Percentiles rank a stretch among this genome's conserved stretches.
These are phyloP conservation scores for Pangasius larnaudii DNA, from an alignment of 2,797 vertebrate genomes.

Conservation along the genomic window DNA sequence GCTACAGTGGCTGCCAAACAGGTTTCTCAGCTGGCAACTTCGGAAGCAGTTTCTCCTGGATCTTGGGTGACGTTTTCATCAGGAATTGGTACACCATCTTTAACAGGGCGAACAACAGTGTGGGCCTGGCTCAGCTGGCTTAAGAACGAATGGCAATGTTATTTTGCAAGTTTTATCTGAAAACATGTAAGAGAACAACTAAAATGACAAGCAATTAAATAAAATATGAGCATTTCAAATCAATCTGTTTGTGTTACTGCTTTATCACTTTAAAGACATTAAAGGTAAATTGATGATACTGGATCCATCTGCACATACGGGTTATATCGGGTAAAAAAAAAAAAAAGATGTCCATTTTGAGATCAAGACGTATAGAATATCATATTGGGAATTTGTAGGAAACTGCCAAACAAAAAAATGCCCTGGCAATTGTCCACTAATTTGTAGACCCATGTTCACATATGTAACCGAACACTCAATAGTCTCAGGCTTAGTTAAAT, in stretches of 20 bases:
- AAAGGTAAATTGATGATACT: neutral
- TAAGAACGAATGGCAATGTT: neutral
- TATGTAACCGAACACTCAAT: neutral
- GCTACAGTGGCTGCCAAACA: slow-evolving; percentile 51
- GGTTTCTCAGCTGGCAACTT: slow-evolving; percentile 58
- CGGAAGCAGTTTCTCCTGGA: slow-evolving; percentile 61
- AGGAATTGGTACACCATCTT: slow-evolving; percentile 69
- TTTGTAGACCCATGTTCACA: neutral
- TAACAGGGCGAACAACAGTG: slow-evolving; percentile 24
- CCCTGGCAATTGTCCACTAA: neutral
- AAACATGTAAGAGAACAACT: neutral
- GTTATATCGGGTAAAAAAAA: neutral
- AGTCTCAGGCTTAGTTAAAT: neutral
- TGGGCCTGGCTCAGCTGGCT: slow-evolving; percentile 60
- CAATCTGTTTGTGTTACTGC: neutral
- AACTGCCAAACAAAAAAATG: neutral
- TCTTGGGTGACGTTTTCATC: slow-evolving; percentile 75
- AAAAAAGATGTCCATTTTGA: neutral
- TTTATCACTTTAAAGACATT: neutral
- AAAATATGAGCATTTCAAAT: neutral
- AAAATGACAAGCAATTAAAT: neutral
- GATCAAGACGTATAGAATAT: neutral
- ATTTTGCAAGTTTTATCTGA: neutral
- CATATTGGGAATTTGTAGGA: neutral
- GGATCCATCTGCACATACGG: neutral